Evolutionary conservation across 2,113 vertebrate species (phyloP), one percentile per base, ranked within the genome.

Genomic region (Prinia subflava): DNA sequence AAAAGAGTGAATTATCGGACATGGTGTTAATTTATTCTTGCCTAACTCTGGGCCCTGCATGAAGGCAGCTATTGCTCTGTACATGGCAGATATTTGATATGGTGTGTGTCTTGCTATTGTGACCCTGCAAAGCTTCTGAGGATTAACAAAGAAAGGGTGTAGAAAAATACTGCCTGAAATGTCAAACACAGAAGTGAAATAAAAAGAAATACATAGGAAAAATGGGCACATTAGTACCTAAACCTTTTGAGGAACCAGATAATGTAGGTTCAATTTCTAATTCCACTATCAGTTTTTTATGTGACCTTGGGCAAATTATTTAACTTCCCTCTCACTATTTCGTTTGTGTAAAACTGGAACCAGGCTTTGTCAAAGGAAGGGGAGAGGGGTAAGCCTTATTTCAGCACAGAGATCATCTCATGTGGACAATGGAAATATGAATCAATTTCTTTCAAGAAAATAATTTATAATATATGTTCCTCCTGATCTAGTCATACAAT

Each of bases 51-150:
- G 42, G 57, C 59, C 28, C 89, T 92, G 79, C 83, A 65, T 62
- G 92, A 96, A 93, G 80, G 83, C 16, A 18, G 39, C 69, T 62
- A 44, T 76, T 79, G 78, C 75, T 97, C 96, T 23, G 23, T 83
- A 62, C 64, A 15, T 21, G 90, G 78, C n/a, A 62, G 73, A 35
- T 68, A 89, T 70, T 44, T 89, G 47, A 86, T 60, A 71, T 9
- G 28, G 76, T 68, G 42, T 59, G 23, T 78, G 52, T 37, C 77
- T 68, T 55, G 52, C 42, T 85, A n/a, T 16, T 78, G 56, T 52
- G 44, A 57, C 41, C 79, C 73, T 65, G 10, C 22, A 84, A 92
- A 94, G 19, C 68, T 94, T 85, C 53, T 57, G 60, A 87, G 53
- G 67, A 68, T 94, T 94, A 87, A 78, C 50, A 89, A 79, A 83